Conservation (phyloP, 2,113 vertebrate genomes). For the Dasyprocta punctata region DNA sequence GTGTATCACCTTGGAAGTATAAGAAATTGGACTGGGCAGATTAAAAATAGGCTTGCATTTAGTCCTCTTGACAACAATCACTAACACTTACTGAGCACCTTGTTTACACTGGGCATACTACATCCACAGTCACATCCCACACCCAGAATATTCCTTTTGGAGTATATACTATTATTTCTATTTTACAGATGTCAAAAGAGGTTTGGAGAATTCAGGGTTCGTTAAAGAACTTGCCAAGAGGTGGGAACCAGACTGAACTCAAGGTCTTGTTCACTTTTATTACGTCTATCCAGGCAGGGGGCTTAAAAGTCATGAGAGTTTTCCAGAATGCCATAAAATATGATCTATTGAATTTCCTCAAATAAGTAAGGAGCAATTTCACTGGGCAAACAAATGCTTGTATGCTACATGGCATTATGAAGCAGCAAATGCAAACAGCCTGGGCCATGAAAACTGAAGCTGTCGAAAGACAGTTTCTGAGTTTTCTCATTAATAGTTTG, state of each 20-base stretch:
- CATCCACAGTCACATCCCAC: neutral
- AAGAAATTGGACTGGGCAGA: neutral
- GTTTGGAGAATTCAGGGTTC: neutral
- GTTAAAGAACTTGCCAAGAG: neutral
- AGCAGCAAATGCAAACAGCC: neutral
- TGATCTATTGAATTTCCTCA: conserved; percentile 2
- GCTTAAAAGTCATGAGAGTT: neutral
- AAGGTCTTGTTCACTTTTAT: neutral
- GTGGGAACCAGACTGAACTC: neutral
- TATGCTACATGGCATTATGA: neutral
- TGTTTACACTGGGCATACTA: neutral
- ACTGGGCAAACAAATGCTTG: neutral
- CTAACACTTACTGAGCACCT: neutral
- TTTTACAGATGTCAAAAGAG: neutral
- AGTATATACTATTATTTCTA: neutral
- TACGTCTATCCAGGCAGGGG: neutral
- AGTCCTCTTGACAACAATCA: neutral
- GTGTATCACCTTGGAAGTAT: neutral
- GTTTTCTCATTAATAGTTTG: conserved; percentile 31
- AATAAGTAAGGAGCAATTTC: neutral
- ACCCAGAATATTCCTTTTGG: neutral
- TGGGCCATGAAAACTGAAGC: neutral
- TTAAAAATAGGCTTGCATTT: neutral
- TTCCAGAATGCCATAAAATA: neutral
- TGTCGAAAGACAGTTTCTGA: neutral